Percentiles rank a stretch among this genome's conserved stretches.
Conservation (phyloP, 35 echinoderm and acorn worm species). For the Apostichopus parvimensis region DNA sequence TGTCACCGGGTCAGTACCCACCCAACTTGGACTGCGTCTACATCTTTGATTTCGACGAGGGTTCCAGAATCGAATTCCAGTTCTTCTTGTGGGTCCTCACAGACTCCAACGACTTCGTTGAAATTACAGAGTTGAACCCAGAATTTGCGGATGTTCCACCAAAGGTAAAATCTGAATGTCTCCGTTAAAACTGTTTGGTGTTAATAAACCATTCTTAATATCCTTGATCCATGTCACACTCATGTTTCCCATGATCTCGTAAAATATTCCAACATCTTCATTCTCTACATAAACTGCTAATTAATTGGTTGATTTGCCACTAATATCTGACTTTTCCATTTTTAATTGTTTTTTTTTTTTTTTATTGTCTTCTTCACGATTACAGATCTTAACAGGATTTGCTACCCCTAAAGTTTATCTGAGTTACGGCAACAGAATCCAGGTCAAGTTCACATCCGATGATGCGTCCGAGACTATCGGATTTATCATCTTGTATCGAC, state of each 20-base stretch:
- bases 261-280: too few relatives aligned
- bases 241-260: background rate
- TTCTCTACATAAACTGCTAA: too few relatives aligned
- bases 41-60: slow-evolving; percentile 59
- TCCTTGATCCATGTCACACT: background rate
- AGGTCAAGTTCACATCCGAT: slow-evolving; percentile 37
- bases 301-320: too few relatives aligned
- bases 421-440: slow-evolving; percentile 38
- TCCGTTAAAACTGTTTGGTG: too few relatives aligned
- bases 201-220: too few relatives aligned
- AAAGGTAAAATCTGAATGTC: slow-evolving; percentile 18
- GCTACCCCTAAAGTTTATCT: slow-evolving; percentile 44
- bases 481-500: slow-evolving; percentile 44
- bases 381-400: slow-evolving; percentile 38
- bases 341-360: too few relatives aligned
- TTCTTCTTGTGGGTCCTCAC: slow-evolving; percentile 45
- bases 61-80: slow-evolving; percentile 45
- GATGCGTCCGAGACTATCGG: background rate
- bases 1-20: slow-evolving; percentile 78
- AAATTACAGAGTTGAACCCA: slow-evolving; percentile 67
- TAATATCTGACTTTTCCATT: too few relatives aligned
- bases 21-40: slow-evolving; percentile 66
- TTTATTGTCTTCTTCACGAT: too few relatives aligned
- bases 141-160: slow-evolving; percentile 51
- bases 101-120: slow-evolving; percentile 61